phyloP scores from a whole-genome alignment of 2,113 vertebrate genomes.

The Sitta europaea region DNA sequence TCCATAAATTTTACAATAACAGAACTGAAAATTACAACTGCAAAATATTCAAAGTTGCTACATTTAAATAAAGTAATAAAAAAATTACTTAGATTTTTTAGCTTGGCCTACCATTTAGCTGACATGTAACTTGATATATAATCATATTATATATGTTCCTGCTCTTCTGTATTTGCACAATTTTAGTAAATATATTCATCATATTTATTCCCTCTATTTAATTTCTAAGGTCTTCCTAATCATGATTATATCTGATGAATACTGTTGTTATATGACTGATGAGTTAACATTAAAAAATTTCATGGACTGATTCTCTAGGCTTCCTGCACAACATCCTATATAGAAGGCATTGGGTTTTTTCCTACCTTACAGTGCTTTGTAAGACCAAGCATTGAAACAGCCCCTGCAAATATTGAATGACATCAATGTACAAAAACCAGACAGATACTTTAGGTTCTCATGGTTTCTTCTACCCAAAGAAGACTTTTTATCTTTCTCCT shows the following conservation, averaged over 20 bases:
- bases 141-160: not conserved
- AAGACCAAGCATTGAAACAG: not conserved
- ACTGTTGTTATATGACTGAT: not conserved
- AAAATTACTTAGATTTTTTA: not conserved
- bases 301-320: not conserved
- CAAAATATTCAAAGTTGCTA: not conserved
- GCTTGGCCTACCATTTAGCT: not conserved
- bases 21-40: not conserved
- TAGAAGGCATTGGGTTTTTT: not conserved
- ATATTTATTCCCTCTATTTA: not conserved
- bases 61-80: not conserved
- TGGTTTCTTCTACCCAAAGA: not conserved
- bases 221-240: not conserved
- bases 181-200: not conserved
- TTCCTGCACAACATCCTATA: not conserved
- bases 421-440: not conserved
- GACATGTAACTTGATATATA: not conserved
- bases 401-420: not conserved
- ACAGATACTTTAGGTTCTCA: not conserved
- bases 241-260: not conserved
- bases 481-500: not conserved
- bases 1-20: not conserved
- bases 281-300: not conserved
- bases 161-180: not conserved
- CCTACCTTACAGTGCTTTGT: not conserved